Evolutionary conservation across 2,888 invertebrate species (phyloP), one percentile per base, ranked within the genome.

Genomic region (Biston betularia): DNA sequence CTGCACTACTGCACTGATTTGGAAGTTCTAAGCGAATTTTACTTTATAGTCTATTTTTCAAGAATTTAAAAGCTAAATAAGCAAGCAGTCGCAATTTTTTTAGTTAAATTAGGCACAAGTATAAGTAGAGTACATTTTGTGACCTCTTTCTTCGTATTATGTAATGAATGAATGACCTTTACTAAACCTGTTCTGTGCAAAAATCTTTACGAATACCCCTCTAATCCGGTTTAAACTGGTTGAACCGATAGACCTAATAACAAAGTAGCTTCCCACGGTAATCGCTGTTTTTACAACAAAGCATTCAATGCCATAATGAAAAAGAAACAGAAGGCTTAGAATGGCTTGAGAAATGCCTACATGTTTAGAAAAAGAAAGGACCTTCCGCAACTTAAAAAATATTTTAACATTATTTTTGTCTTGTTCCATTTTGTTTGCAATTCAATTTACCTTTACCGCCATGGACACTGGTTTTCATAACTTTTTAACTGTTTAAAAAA

Each of bases 161-260:
- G 60, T 49, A 55, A 65, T 44, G 24, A 50, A 46, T 55, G 44
- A 45, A 45, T 56, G 56, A 65, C 40, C 56, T 56, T 24, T 15
- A n/a, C 10, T 14, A 45, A 45, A 49, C 34, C 33, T 9, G 44
- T 59, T 60, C 35, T 40, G 10, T 53, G 14, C n/a, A 48, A 58
- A 54, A 54, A 59, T 8, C 6, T 9, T 40, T 11, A 38, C 8
- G 38, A 12, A 44, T 12, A 15, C 12, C 9, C 14, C 7, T 9
- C 34, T n/a, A 38, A 57, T 50, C 56, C 57, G 34, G 52, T 61
- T 52, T 8, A 38, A 61, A 57, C 65, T 56, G 34, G 65, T 61
- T 65, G 9, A 12, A 34, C 15, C 34, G 46, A 8, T 35, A 6
- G 7, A n/a, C 1, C 12, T 53, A 40, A 40, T 52, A 38, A 52